phyloP scores from a whole-genome alignment of 2,888 invertebrate genomes.

The Nomada flava region DNA sequence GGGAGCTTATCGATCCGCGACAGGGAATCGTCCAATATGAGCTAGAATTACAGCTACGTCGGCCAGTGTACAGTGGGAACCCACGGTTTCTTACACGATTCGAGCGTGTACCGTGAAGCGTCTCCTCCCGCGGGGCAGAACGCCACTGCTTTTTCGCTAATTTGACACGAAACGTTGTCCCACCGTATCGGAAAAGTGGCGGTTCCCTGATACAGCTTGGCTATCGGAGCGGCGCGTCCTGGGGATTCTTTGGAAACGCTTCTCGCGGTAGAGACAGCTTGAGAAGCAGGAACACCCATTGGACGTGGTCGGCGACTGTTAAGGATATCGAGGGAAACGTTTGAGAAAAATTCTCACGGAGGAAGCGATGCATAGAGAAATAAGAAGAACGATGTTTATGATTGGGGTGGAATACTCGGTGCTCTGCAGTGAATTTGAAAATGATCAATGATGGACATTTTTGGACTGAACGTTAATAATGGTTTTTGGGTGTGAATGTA shows the following conservation, averaged over 20 bases:
- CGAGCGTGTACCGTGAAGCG: conserved; percentile 64
- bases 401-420: not conserved
- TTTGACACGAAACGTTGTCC: conserved; percentile 73
- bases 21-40: conserved; percentile 68
- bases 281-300: conserved; percentile 42
- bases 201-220: conserved; percentile 43
- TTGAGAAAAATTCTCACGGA: not conserved
- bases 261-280: conserved; percentile 40
- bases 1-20: conserved; percentile 64
- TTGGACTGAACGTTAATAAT: too few species aligned
- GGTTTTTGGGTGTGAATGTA: too few species aligned
- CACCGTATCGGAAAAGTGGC: conserved; percentile 54
- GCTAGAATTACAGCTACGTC: conserved; percentile 63
- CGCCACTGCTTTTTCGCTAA: conserved; percentile 73
- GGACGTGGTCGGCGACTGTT: conserved; percentile 14
- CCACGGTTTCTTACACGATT: conserved; percentile 67
- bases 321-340: not conserved
- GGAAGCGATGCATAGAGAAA: too few species aligned
- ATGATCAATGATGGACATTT: not conserved
- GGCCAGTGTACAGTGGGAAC: conserved; percentile 62
- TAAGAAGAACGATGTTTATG: not conserved
- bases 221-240: conserved; percentile 52
- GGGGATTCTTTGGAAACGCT: conserved; percentile 56
- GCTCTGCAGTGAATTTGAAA: not conserved
- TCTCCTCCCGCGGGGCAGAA: conserved; percentile 63